Conservation (phyloP, 2,888 invertebrate species). For the Bhutanitis thaidina region DNA sequence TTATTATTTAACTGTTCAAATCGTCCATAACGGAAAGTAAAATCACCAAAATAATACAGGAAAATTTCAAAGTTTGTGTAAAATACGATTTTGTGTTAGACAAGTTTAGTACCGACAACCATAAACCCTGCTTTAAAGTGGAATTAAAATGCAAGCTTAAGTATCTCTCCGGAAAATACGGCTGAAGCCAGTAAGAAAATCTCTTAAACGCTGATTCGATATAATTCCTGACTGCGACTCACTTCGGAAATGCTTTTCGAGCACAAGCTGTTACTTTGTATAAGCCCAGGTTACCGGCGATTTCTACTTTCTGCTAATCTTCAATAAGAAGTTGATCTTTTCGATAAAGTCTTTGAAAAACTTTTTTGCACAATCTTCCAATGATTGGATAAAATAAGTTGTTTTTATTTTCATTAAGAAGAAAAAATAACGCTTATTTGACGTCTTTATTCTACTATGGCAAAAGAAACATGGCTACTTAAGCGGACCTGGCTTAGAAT, state of each 20-base stretch:
- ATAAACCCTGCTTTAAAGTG: constrained; percentile 9
- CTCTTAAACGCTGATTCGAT: constrained; percentile 18
- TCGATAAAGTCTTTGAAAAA: constrained; percentile 12
- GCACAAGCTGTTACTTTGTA: constrained; percentile 7
- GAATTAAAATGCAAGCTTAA: constrained; percentile 9
- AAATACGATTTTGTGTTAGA: constrained; percentile 6
- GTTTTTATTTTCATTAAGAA: not conserved
- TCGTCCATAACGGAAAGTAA: too few species aligned
- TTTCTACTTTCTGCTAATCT: constrained; percentile 13
- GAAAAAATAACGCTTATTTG: too few species aligned
- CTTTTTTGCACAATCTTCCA: constrained; percentile 1
- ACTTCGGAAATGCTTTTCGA: constrained; percentile 15
- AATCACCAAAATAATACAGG: not conserved
- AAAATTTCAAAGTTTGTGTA: not conserved
- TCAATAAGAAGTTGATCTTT: constrained; percentile 14
- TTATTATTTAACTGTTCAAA: too few species aligned
- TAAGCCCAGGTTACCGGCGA: constrained; percentile 4
- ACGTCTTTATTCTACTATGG: too few species aligned
- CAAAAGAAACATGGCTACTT: too few species aligned
- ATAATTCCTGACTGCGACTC: constrained; percentile 16
- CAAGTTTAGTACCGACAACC: constrained; percentile 10
- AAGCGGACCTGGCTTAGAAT: too few species aligned
- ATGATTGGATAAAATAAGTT: not conserved
- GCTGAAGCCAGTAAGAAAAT: constrained; percentile 5
- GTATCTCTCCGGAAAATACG: constrained; percentile 15